Evolutionary conservation across 1,140 invertebrate species (phyloP), one percentile per base, ranked within the genome.

Genomic region (Achatina immaculata): DNA sequence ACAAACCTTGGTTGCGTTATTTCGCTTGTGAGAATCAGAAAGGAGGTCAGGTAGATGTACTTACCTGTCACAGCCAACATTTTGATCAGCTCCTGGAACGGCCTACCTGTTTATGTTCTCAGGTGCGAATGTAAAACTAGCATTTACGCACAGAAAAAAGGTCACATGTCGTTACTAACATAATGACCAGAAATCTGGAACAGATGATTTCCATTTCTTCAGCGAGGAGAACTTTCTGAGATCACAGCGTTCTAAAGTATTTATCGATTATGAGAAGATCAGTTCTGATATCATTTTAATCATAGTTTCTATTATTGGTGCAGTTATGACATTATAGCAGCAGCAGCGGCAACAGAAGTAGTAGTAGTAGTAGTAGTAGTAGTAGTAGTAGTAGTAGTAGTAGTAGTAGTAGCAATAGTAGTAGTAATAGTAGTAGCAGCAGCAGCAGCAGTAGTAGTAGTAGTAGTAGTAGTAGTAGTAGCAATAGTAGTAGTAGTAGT

Each of bases 401-500:
- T 72, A 72, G 28, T 72, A 72, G 28, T 72, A 72, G 28, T 72
- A 72, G 28, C 36, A 72, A 11, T 72, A 72, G 28, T 43, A 72
- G 28, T 72, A 72, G 28, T 72, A 72, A n/a, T 72, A 72, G 62
- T 45, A 78, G 76, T 78, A 78, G 76, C 66, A 78, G 76, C 38
- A 78, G 55, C 62, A 78, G 76, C 40, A 78, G 76, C 62, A 78
- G 76, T 78, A 78, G 76, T 68, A 78, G 76, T 51, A 78, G 76
- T 78, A 78, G 76, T 68, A 78, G 76, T 78, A 66, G 76, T 78
- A 78, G 76, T 68, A 78, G 76, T 51, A 78, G 76, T 78, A 78
- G 76, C 38, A 78, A 55, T 78, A 66, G 76, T 78, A 78, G 76
- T 68, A 78, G 76, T 78, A 78, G 76, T 78, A 78, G 76, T 78